These are phyloP conservation scores for Drosophila nigromelanica DNA, from an alignment of 1,140 invertebrate genomes.

Conservation along the genomic window DNA sequence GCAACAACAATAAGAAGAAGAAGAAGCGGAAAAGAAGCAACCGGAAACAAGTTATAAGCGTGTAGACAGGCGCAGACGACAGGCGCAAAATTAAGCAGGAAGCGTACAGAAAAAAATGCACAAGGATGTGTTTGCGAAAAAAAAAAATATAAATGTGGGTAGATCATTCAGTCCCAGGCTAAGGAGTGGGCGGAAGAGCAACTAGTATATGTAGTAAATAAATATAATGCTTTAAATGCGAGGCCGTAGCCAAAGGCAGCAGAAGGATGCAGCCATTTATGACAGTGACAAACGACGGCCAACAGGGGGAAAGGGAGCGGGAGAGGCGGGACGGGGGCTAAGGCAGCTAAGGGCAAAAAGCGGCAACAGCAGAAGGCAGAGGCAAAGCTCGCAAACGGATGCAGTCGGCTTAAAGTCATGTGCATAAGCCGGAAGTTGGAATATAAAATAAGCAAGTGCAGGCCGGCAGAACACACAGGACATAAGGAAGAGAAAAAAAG, in stretches of 20 bases:
- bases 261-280: slow-evolving; percentile 52
- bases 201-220: slow-evolving; percentile 44
- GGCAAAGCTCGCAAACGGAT: slow-evolving; percentile 53
- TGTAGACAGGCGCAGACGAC: slow-evolving; percentile 76
- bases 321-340: background rate
- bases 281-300: slow-evolving; percentile 69
- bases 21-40: background rate
- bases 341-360: slow-evolving; percentile 17
- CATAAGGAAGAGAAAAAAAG: background rate
- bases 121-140: slow-evolving; percentile 27
- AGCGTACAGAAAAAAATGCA: slow-evolving; percentile 35
- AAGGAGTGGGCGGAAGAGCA: background rate
- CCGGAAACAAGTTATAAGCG: slow-evolving; percentile 80
- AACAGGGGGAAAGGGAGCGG: background rate
- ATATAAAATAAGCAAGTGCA: slow-evolving; percentile 77
- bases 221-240: slow-evolving; percentile 69
- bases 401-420: slow-evolving; percentile 75
- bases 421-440: slow-evolving; percentile 78
- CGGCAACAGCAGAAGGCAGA: slow-evolving; percentile 32
- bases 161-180: slow-evolving; percentile 7
- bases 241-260: slow-evolving; percentile 26
- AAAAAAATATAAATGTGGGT: slow-evolving; percentile 10
- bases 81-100: slow-evolving; percentile 76
- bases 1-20: slow-evolving; percentile 42
- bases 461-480: background rate